Evolutionary conservation across 2,888 invertebrate species (phyloP).

Genomic region (Tipula lateralis): DNA sequence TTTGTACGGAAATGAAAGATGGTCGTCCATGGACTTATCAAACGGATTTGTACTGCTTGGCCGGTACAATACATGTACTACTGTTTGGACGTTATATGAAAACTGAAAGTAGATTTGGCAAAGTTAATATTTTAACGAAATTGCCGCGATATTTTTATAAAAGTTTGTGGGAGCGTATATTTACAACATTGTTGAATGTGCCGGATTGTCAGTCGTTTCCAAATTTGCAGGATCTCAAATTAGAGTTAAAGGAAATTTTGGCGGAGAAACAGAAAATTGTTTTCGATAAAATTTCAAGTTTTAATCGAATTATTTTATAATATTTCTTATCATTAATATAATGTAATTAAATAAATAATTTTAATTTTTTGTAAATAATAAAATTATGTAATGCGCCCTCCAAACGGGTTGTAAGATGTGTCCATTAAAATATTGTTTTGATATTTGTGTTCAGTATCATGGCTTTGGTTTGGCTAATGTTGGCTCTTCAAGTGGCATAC

Average conservation of each 20-base stretch:
- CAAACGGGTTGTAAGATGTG: no score
- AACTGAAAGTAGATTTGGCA: slow-evolving; percentile 53
- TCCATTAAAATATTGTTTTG: no score
- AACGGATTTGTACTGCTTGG: slow-evolving; percentile 85
- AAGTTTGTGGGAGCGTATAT: slow-evolving; percentile 73
- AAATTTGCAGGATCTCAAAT: slow-evolving; percentile 53
- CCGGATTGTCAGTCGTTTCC: slow-evolving; percentile 72
- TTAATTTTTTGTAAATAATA: no score
- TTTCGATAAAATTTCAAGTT: slow-evolving; percentile 42
- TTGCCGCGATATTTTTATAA: slow-evolving; percentile 61
- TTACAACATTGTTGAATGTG: slow-evolving; percentile 75
- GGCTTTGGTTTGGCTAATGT: no score
- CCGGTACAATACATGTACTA: slow-evolving; percentile 80
- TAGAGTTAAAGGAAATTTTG: slow-evolving; percentile 43
- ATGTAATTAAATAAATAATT: no score
- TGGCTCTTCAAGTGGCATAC: no score
- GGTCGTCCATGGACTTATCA: slow-evolving; percentile 90
- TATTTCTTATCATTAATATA: no score
- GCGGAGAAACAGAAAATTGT: slow-evolving; percentile 44
- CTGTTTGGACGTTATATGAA: slow-evolving; percentile 88
- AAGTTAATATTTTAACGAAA: slow-evolving; percentile 44
- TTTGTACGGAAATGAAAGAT: slow-evolving; percentile 87
- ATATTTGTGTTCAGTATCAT: no score
- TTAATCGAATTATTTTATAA: slow-evolving; percentile 38
- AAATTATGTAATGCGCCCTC: no score